Conservation (phyloP, 1,140 invertebrate species). For the Steinernema khuongi region DNA sequence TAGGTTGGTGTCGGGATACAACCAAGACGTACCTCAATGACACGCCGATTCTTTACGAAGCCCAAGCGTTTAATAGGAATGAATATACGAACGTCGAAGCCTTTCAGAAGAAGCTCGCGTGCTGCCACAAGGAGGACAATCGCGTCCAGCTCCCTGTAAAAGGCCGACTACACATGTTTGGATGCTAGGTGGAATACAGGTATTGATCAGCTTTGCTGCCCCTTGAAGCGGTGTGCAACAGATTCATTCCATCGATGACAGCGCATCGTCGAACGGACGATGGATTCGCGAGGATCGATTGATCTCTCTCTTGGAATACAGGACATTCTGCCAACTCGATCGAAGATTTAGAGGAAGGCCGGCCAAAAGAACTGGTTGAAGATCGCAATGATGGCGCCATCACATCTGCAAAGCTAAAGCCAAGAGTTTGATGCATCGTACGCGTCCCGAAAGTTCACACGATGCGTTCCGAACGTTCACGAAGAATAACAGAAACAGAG, state of each 20-base stretch:
- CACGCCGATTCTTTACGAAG: background rate
- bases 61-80: background rate
- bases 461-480: no score
- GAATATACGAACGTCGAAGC: conserved; percentile 1
- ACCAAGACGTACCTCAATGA: background rate
- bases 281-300: background rate
- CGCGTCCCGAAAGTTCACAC: no score
- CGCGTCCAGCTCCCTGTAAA: conserved; percentile 1
- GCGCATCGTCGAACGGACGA: background rate
- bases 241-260: conserved; percentile 1
- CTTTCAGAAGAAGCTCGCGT: background rate
- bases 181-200: background rate
- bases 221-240: background rate
- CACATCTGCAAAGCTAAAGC: no score
- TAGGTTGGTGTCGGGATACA: background rate
- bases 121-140: background rate
- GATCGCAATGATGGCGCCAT: no score
- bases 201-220: background rate
- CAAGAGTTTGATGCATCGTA: no score
- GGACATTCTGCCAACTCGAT: no score
- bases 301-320: no score
- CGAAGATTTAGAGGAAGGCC: no score
- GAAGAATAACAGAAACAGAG: no score
- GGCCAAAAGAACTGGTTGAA: no score
- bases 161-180: background rate